A percentile compares a stretch with the other conserved stretches of the same genome.
phyloP scores from a whole-genome alignment of 1,140 invertebrate genomes.

The Goniozus legneri region DNA sequence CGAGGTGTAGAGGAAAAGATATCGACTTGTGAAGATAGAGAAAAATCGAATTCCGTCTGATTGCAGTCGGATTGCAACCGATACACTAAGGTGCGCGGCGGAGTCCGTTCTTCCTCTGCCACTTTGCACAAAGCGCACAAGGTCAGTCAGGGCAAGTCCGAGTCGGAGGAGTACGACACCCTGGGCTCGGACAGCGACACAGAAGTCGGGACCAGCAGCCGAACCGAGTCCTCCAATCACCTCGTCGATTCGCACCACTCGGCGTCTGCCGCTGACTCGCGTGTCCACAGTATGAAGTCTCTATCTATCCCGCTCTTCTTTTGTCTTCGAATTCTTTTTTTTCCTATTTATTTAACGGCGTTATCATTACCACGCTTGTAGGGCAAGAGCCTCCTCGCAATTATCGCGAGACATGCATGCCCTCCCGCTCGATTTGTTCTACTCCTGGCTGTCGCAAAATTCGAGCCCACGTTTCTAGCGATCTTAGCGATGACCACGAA shows the following conservation, averaged over 20 bases:
- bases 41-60: conserved; percentile 56
- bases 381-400: too few species aligned
- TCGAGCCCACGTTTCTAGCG: too few species aligned
- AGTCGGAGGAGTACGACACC: conserved; percentile 64
- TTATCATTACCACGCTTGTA: too few species aligned
- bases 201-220: conserved; percentile 56
- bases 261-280: conserved; percentile 51
- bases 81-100: conserved; percentile 55
- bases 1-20: too few species aligned
- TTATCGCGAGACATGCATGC: too few species aligned
- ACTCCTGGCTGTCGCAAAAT: too few species aligned
- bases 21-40: too few species aligned
- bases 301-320: conserved; percentile 12
- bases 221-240: conserved; percentile 58
- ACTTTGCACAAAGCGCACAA: conserved; percentile 55
- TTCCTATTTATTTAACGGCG: too few species aligned
- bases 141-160: conserved; percentile 57
- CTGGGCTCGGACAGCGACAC: conserved; percentile 62
- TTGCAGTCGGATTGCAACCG: conserved; percentile 58
- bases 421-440: too few species aligned
- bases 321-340: conserved; percentile 12
- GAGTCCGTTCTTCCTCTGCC: conserved; percentile 53
- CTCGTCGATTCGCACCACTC: conserved; percentile 58
- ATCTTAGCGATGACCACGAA: too few species aligned
- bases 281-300: conserved; percentile 51